phyloP scores from a whole-genome alignment of 2,888 invertebrate species.

The Rhingia campestris region DNA sequence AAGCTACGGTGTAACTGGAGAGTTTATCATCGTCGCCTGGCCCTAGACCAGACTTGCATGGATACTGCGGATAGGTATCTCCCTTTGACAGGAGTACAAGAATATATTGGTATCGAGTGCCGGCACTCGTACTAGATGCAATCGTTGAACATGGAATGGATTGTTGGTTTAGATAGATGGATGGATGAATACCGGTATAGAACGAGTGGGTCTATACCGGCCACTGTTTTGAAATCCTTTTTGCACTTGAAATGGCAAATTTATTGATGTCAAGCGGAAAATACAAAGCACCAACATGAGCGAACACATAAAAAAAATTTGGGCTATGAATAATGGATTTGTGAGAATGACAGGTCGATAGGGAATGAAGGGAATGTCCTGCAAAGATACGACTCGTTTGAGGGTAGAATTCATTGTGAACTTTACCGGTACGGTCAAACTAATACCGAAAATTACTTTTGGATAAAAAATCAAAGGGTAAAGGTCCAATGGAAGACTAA shows the following conservation, averaged over 20 bases:
- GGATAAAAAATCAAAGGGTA: slow-evolving; percentile 43
- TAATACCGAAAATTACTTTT: slow-evolving; percentile 46
- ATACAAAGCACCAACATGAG: slow-evolving; percentile 49
- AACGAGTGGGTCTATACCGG: slow-evolving; percentile 4
- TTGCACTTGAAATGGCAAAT: slow-evolving; percentile 57
- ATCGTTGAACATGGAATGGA: slow-evolving; percentile 36
- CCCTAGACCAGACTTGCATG: background rate
- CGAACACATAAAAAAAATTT: slow-evolving; percentile 14
- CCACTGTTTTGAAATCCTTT: slow-evolving; percentile 31
- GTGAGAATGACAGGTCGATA: slow-evolving; percentile 60
- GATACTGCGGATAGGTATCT: background rate
- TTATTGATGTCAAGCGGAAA: slow-evolving; percentile 64
- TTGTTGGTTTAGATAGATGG: slow-evolving; percentile 47
- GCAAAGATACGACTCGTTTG: slow-evolving; percentile 1
- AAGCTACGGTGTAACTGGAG: slow-evolving; percentile 9
- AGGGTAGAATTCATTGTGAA: slow-evolving; percentile 9
- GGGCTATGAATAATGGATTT: slow-evolving; percentile 67
- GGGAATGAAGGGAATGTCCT: slow-evolving; percentile 40
- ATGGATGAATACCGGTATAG: slow-evolving; percentile 43
- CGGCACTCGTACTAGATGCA: background rate
- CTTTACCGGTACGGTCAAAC: slow-evolving; percentile 13
- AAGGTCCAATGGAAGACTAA: slow-evolving; percentile 34
- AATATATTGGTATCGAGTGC: slow-evolving; percentile 10
- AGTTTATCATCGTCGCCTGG: slow-evolving; percentile 29
- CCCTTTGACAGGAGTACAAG: slow-evolving; percentile 15